Conservation (phyloP, 2,888 invertebrate genomes). For the Tinea semifulvella region DNA sequence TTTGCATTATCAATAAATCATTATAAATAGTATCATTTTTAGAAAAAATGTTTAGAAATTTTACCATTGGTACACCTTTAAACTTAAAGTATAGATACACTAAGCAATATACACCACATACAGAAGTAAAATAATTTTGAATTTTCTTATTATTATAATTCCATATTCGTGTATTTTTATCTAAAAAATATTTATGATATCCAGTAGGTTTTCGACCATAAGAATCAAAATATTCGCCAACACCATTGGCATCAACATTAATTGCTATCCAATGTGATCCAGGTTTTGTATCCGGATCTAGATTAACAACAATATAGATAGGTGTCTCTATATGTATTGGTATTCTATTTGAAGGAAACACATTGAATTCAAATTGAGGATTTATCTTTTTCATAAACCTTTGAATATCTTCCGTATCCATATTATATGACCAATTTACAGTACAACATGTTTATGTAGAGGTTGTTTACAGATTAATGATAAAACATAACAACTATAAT, state of each 20-base stretch:
- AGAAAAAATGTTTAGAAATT: background rate
- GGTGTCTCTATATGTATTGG: slow-evolving; percentile 18
- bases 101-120: background rate
- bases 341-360: slow-evolving; percentile 15
- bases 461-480: background rate
- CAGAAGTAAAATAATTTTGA: background rate
- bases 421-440: background rate
- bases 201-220: slow-evolving; percentile 15
- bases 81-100: background rate
- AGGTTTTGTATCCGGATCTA: slow-evolving; percentile 15
- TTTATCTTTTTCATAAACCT: background rate
- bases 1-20: background rate
- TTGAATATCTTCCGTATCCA: background rate
- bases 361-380: background rate
- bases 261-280: slow-evolving; percentile 19
- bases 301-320: slow-evolving; percentile 17
- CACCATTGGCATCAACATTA: slow-evolving; percentile 15
- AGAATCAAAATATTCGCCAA: slow-evolving; percentile 19
- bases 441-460: background rate
- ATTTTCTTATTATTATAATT: slow-evolving; percentile 8
- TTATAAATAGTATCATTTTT: background rate
- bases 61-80: background rate
- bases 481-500: background rate
- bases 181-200: slow-evolving; percentile 1
- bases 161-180: slow-evolving; percentile 1